A percentile compares a stretch with the other conserved stretches of the same genome.
Conservation (phyloP, 2,888 invertebrate species). For the Buathra laborator region DNA sequence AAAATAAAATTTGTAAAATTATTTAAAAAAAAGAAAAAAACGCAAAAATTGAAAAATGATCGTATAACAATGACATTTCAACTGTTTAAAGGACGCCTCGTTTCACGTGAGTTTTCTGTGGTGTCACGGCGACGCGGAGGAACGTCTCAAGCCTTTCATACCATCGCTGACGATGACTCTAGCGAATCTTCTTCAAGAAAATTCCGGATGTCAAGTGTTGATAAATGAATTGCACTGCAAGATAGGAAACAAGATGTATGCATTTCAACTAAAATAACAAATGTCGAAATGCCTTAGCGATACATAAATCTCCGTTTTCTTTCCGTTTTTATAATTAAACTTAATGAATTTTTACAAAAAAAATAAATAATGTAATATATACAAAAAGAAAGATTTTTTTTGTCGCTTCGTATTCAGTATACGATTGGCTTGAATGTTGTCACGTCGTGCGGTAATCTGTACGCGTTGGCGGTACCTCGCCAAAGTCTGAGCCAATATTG, state of each 20-base stretch:
- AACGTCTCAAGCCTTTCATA: constrained; percentile 85
- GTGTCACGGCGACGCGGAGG: constrained; percentile 90
- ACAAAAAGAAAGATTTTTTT: background rate
- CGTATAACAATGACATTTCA: background rate
- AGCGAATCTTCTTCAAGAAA: constrained; percentile 82
- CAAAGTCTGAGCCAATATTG: constrained; percentile 79
- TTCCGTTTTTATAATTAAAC: background rate
- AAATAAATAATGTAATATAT: constrained; percentile 20
- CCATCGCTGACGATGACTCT: constrained; percentile 86
- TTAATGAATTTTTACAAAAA: constrained; percentile 10
- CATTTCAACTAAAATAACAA: constrained; percentile 86
- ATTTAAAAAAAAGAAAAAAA: no score
- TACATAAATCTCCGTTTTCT: background rate
- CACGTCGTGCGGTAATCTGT: constrained; percentile 76
- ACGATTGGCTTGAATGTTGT: constrained; percentile 77
- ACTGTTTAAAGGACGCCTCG: constrained; percentile 65
- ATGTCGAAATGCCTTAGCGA: constrained; percentile 6
- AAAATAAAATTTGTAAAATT: no score
- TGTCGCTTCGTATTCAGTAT: constrained; percentile 21
- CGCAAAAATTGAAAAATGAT: no score
- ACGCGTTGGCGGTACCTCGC: constrained; percentile 74
- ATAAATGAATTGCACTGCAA: constrained; percentile 89
- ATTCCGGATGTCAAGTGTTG: constrained; percentile 83
- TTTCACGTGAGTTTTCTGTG: constrained; percentile 93
- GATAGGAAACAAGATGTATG: constrained; percentile 91